Evolutionary conservation across 1,140 invertebrate genomes (phyloP).

Genomic region (Drosophila kanapiae): DNA sequence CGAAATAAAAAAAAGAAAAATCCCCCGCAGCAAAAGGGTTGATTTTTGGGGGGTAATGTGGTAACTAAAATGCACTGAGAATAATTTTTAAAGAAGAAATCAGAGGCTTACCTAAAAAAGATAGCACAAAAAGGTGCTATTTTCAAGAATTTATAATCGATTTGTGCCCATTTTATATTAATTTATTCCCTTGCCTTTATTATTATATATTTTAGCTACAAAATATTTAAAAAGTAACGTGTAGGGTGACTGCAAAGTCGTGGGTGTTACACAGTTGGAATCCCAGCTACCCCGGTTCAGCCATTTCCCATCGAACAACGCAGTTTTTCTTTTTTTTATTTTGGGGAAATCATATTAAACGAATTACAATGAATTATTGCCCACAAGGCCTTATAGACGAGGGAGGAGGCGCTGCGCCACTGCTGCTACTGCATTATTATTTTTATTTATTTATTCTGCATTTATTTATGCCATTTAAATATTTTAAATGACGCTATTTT

Average conservation of each 20-base stretch:
- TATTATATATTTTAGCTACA: too few relatives aligned
- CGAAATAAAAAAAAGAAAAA: neutral
- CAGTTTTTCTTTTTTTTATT: constrained; percentile 43
- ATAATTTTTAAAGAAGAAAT: neutral
- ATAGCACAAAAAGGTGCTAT: neutral
- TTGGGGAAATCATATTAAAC: constrained; percentile 79
- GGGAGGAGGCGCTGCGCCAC: neutral
- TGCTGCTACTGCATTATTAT: constrained; percentile 64
- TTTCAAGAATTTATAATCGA: neutral
- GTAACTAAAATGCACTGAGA: constrained; percentile 10
- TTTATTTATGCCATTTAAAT: constrained; percentile 79
- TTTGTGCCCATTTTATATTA: neutral
- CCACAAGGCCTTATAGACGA: constrained; percentile 46
- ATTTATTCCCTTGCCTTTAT: neutral
- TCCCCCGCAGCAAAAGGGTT: constrained; percentile 4
- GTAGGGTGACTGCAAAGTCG: neutral
- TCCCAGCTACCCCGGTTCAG: constrained; percentile 9
- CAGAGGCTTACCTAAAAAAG: neutral
- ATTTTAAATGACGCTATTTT: constrained; percentile 78
- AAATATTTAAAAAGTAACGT: neutral
- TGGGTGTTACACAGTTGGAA: neutral
- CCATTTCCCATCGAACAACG: constrained; percentile 12
- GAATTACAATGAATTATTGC: constrained; percentile 76
- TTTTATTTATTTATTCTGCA: constrained; percentile 81
- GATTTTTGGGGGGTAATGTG: constrained; percentile 8